phyloP scores from a whole-genome alignment of 1,140 invertebrate genomes.

The Arctopsyche grandis region DNA sequence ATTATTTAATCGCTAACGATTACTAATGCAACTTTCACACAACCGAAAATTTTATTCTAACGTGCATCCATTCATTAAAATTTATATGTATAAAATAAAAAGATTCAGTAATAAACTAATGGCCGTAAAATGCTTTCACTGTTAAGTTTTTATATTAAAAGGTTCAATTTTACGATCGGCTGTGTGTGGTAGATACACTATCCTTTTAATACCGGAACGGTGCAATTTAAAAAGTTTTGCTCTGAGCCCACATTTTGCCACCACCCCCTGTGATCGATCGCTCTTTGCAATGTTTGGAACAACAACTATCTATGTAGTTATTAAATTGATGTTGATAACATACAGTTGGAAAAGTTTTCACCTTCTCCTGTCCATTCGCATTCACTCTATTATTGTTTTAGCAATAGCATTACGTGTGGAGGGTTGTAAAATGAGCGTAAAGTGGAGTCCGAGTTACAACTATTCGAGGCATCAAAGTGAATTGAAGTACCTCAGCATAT shows the following conservation, averaged over 20 bases:
- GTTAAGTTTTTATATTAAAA: neutral
- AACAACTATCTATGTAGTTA: neutral
- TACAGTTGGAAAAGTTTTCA: neutral
- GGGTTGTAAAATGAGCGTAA: constrained; percentile 14
- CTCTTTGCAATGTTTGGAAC: neutral
- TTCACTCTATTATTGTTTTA: neutral
- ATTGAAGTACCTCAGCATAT: constrained; percentile 9
- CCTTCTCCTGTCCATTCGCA: neutral
- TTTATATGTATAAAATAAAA: neutral
- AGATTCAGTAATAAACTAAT: neutral
- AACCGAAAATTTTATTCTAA: too few relatives aligned
- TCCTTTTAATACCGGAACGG: constrained; percentile 2
- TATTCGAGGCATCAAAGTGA: constrained; percentile 15
- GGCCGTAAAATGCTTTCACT: neutral
- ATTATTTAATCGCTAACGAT: too few relatives aligned
- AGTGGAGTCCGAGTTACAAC: neutral
- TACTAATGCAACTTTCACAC: too few relatives aligned
- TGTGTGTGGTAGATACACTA: neutral
- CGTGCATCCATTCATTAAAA: too few relatives aligned
- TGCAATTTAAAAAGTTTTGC: constrained; percentile 18
- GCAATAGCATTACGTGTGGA: neutral
- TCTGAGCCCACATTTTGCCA: neutral
- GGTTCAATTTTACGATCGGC: neutral
- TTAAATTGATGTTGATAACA: too few relatives aligned
- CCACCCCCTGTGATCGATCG: neutral